Evolutionary conservation across 1,140 invertebrate species (phyloP).

Genomic region (Ceratina australensis): DNA sequence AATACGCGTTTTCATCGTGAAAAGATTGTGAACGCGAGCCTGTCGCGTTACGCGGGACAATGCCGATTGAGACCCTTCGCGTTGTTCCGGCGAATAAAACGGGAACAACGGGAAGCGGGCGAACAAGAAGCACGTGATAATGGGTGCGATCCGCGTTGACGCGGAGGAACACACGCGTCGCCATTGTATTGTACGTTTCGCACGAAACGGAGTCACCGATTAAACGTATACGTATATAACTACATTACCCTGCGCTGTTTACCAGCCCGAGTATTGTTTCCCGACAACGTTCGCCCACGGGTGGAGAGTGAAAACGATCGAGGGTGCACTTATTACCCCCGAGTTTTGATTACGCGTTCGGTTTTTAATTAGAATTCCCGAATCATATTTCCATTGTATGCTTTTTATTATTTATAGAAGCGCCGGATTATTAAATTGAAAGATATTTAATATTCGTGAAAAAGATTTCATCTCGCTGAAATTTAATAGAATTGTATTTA

Average conservation of each 20-base stretch:
- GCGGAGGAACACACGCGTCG: slow-evolving; percentile 20
- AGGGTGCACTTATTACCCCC: neutral
- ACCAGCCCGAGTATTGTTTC: slow-evolving; percentile 36
- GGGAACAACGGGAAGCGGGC: slow-evolving; percentile 39
- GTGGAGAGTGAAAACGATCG: neutral
- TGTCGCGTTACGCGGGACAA: slow-evolving; percentile 46
- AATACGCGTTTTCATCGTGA: slow-evolving; percentile 29
- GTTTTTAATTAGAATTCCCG: too few relatives aligned
- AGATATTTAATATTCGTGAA: too few relatives aligned
- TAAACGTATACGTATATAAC: slow-evolving; percentile 39
- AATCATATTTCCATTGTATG: too few relatives aligned
- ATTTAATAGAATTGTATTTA: too few relatives aligned
- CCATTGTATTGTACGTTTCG: slow-evolving; percentile 44
- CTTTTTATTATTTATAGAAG: too few relatives aligned
- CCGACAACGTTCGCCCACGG: slow-evolving; percentile 29
- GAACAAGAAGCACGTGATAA: slow-evolving; percentile 49
- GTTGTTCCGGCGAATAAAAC: slow-evolving; percentile 53
- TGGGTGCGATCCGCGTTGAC: slow-evolving; percentile 26
- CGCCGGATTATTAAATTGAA: too few relatives aligned
- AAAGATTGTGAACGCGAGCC: slow-evolving; percentile 40
- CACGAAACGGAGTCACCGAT: slow-evolving; percentile 41
- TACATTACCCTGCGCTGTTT: slow-evolving; percentile 54
- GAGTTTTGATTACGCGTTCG: too few relatives aligned
- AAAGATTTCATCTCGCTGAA: too few relatives aligned
- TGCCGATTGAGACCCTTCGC: slow-evolving; percentile 49